phyloP scores from a whole-genome alignment of 2,797 vertebrate species.

The Anguilla anguilla region DNA sequence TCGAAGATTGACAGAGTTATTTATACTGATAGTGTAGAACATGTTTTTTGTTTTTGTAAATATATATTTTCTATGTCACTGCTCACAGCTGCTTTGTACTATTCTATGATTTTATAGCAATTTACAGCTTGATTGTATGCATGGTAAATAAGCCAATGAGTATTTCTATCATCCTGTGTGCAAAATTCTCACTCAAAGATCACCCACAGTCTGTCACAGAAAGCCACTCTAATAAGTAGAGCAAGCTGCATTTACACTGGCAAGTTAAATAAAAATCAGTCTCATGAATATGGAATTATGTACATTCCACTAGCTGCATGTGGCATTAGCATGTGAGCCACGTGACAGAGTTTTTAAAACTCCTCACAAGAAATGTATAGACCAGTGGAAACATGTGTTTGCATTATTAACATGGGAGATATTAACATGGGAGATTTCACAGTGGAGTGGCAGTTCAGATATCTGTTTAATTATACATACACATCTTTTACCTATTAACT shows the following conservation, averaged over 20 bases:
- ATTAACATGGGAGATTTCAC: neutral
- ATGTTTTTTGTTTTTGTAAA: neutral
- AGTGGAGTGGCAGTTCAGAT: no score
- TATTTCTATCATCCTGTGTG: neutral
- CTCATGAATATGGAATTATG: neutral
- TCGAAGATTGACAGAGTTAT: neutral
- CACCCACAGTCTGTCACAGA: neutral
- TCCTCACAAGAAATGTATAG: no score
- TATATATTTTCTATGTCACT: neutral
- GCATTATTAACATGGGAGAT: neutral
- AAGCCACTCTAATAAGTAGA: neutral
- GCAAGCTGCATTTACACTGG: neutral
- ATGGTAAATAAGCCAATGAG: neutral
- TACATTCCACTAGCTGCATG: neutral
- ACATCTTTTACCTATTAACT: neutral
- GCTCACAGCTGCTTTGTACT: neutral
- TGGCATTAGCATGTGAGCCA: neutral
- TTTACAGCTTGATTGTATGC: neutral
- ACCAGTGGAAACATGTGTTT: neutral
- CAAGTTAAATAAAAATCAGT: neutral
- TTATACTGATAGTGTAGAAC: neutral
- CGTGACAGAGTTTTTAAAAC: neutral
- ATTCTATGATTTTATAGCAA: neutral
- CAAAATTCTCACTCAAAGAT: neutral
- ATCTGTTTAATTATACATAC: neutral